Base-by-base conservation (phyloP, 2,113 vertebrate species). In the Vireo altiloquus region DNA sequence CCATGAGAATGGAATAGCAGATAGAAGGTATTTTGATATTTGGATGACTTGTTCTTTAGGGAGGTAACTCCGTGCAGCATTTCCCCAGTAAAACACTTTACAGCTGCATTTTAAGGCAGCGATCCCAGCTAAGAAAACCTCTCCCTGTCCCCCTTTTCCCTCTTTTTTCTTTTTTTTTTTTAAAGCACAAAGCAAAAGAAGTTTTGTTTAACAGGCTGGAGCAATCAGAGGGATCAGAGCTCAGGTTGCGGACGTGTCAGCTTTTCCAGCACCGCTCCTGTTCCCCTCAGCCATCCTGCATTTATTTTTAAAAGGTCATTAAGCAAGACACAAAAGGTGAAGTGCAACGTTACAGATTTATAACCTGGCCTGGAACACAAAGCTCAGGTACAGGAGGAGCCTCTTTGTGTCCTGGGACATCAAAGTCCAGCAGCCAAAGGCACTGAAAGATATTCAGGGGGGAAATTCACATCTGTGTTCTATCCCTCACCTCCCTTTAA, bases 341-440 rank as follows among this genome's bases (percentile, higher is more conserved):
- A 75, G 94, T 84, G 87, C 94, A 94, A 76, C 0, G 82, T 96
- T 95, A 77, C 91, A 94, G 93, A 95, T 96, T 93, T 94, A 93
- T 90, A 66, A 93, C 79, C 91, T 22, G 53, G 80, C 80, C 83
- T 59, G 18, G 30, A 66, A 56, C 83, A 89, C 89, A 69, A 44
- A 79, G 92, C 92, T 39, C 4, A 14, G 75, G 54, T 24, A 68
- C 64, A 56, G 71, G 2, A 44, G 53, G 66, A 8, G 18, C 8
- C 91, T 79, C 82, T 69, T 82, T 82, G 84, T 54, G 65, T 39
- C 37, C 50, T 40, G 57, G 7, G 10, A 93, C 68, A 90, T 76
- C 95, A 80, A 91, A 94, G 87, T 46, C 65, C 75, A 30, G 76
- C 60, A 37, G 64, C 21, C 28, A 63, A 78, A 71, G 80, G 56